Conservation (phyloP, 2,888 invertebrate genomes). For the Sarcophaga variegata region DNA sequence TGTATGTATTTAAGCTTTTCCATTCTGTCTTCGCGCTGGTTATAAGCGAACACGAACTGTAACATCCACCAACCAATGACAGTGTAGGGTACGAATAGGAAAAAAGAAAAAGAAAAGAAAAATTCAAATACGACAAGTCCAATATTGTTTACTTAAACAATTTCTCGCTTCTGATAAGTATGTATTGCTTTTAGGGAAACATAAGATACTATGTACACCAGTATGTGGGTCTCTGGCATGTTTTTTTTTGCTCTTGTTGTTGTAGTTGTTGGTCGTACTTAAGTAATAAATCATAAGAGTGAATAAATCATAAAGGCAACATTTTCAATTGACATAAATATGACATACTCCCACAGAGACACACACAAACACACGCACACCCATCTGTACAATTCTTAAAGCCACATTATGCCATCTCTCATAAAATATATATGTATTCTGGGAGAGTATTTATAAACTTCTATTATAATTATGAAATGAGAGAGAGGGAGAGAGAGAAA, state of each 20-base stretch:
- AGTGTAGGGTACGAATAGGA: background rate
- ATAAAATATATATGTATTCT: too few relatives aligned
- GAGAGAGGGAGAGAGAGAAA: too few relatives aligned
- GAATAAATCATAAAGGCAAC: constrained; percentile 78
- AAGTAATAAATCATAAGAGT: constrained; percentile 78
- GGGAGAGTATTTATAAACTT: too few relatives aligned
- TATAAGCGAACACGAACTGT: too few relatives aligned
- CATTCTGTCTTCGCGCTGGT: too few relatives aligned
- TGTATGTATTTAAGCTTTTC: too few relatives aligned
- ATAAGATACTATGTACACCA: constrained; percentile 2
- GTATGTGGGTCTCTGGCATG: constrained; percentile 1
- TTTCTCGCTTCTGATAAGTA: constrained; percentile 3
- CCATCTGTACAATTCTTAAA: background rate
- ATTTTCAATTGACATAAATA: constrained; percentile 70
- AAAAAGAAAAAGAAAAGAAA: background rate
- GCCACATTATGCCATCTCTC: too few relatives aligned
- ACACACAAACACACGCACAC: background rate
- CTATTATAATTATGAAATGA: too few relatives aligned
- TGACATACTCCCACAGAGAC: constrained; percentile 48
- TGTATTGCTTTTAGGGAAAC: constrained; percentile 9
- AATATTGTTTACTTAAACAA: constrained; percentile 48
- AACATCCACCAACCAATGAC: background rate
- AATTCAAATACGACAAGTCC: constrained; percentile 21
- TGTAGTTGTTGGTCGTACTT: constrained; percentile 47
- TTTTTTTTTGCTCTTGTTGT: constrained; percentile 8